Conservation (phyloP, 2,797 vertebrate species). For the Hylomyscus alleni region DNA sequence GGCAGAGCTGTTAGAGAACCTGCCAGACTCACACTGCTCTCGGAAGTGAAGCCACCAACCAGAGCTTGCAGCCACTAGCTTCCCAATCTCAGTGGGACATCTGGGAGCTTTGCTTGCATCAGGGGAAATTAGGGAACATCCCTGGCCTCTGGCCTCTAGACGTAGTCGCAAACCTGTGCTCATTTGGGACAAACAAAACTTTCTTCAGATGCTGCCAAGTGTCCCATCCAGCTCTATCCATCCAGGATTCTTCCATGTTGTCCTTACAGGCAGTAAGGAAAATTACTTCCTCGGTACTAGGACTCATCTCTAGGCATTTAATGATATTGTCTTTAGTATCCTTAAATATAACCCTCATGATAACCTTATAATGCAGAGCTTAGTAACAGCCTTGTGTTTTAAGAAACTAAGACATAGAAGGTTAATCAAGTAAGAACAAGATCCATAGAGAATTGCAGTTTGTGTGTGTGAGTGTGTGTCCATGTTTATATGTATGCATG, state of each 20-base stretch:
- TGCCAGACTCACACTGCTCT: background rate
- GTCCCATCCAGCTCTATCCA: background rate
- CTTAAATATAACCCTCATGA: background rate
- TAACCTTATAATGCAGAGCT: background rate
- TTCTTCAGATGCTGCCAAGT: background rate
- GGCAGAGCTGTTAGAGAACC: background rate
- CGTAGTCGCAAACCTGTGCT: background rate
- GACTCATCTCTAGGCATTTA: slow-evolving; percentile 14
- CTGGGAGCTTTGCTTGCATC: background rate
- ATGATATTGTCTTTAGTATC: background rate
- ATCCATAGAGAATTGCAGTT: background rate
- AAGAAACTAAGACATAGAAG: background rate
- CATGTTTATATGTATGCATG: background rate
- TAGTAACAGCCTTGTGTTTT: background rate
- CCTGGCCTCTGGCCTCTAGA: background rate
- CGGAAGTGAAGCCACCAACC: background rate
- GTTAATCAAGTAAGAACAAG: background rate
- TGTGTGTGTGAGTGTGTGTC: background rate
- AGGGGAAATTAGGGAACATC: background rate
- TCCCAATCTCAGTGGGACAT: background rate
- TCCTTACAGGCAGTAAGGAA: background rate
- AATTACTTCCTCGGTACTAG: background rate
- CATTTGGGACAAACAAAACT: background rate
- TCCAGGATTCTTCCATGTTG: background rate
- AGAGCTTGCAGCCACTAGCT: background rate